Evolutionary conservation across 2,888 invertebrate species (phyloP), one percentile per base, ranked within the genome.

Genomic region (Troides helena): DNA sequence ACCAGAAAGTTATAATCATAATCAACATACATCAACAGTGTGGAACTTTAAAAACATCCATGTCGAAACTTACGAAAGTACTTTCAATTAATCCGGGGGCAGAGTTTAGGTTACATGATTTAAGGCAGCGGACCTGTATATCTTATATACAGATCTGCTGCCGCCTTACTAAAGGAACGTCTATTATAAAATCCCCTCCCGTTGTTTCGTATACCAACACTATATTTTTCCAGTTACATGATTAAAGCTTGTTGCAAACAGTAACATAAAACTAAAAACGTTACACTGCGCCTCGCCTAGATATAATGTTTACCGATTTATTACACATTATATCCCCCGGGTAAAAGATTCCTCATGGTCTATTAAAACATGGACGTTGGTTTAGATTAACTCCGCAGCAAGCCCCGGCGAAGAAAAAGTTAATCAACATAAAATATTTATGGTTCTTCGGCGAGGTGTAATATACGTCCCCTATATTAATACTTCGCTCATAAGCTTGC

Each of bases 381-480:
- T 70, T 58, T 67, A 70, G 66, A 70, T 70, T 70, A 67, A 67
- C 50, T 60, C 21, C 59, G 59, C 12, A 64, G 61, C 53, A 61
- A 68, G 67, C 63, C 53, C 39, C 53, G 43, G 61, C 65, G 46
- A 64, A 71, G 67, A 67, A 71, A 71, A 71, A 71, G 61, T 71
- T 71, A 71, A 71, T 71, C 70, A 71, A 71, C 70, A 71, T 71
- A 67, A 71, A 71, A 71, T 65, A 71, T 71, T 71, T 71, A 71
- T 71, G 70, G 65, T 56, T 46, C 67, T 67, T 67, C 56, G 67
- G 67, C 58, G 67, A 71, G 70, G 68, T 50, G 70, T 71, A 71
- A 71, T 71, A 71, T 71, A 71, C 67, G 70, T 71, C 70, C 67
- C 67, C 70, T 71, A 62, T 71, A 67, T 71, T 68, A 70, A 70